These are phyloP conservation scores for Catostomus latipinnis DNA, from an alignment of 2,797 vertebrate species.

Conservation along the genomic window DNA sequence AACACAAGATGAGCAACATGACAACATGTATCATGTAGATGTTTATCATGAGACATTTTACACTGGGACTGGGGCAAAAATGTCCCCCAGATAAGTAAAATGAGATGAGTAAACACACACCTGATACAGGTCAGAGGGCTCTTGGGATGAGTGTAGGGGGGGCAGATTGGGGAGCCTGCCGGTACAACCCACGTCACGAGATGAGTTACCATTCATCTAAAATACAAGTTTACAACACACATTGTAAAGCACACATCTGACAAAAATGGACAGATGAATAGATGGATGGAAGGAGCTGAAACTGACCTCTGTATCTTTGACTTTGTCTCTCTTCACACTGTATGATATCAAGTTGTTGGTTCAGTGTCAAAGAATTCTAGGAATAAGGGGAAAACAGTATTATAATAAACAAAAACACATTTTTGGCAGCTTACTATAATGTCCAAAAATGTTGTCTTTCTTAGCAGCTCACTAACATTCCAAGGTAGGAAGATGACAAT, in stretches of 20 bases:
- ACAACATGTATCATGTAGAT: background rate
- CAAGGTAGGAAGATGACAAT: too few relatives aligned
- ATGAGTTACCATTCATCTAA: conserved; percentile 32
- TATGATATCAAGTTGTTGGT: too few relatives aligned
- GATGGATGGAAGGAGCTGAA: too few relatives aligned
- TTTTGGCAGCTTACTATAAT: too few relatives aligned
- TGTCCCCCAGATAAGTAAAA: too few relatives aligned
- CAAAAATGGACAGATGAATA: background rate
- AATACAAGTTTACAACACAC: background rate
- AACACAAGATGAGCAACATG: background rate
- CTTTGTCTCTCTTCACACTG: too few relatives aligned
- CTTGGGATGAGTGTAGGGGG: background rate
- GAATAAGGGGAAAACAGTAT: too few relatives aligned
- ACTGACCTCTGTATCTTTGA: too few relatives aligned
- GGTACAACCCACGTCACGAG: background rate
- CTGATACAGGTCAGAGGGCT: conserved; percentile 30
- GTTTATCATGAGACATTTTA: background rate
- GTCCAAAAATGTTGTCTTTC: too few relatives aligned
- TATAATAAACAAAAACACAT: too few relatives aligned
- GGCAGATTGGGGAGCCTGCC: background rate
- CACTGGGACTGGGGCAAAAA: background rate
- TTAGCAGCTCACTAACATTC: too few relatives aligned
- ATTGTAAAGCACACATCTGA: background rate
- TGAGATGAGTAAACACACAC: background rate
- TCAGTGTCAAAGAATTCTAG: too few relatives aligned